Percentiles rank a stretch among this genome's conserved stretches.
phyloP scores from a whole-genome alignment of 2,888 invertebrate species.

The Lacanobia wlatinum region DNA sequence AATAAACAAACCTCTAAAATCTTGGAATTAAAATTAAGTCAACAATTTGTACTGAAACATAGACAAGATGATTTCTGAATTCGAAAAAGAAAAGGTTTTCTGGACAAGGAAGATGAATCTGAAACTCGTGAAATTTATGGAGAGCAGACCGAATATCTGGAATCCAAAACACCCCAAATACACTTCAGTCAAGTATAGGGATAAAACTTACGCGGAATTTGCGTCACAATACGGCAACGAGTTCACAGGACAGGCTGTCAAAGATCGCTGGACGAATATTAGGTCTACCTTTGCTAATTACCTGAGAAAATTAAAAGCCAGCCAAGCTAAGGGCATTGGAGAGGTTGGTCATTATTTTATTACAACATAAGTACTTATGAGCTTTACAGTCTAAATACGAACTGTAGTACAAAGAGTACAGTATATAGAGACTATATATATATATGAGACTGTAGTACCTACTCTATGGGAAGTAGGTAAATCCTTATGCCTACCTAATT shows the following conservation, averaged over 20 bases:
- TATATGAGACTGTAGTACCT: background rate
- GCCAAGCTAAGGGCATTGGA: slow-evolving; percentile 72
- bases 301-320: slow-evolving; percentile 82
- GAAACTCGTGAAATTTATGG: slow-evolving; percentile 84
- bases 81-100: slow-evolving; percentile 86
- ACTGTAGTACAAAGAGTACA: background rate
- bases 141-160: slow-evolving; percentile 84
- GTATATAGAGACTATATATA: no score
- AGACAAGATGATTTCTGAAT: slow-evolving; percentile 81
- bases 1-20: background rate
- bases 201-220: slow-evolving; percentile 84
- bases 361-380: no score
- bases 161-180: slow-evolving; percentile 86
- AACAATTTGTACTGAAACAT: background rate
- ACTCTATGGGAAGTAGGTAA: background rate
- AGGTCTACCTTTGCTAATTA: slow-evolving; percentile 86
- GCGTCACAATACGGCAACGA: slow-evolving; percentile 83
- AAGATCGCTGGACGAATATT: slow-evolving; percentile 88
- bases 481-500: background rate
- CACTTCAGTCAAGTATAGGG: slow-evolving; percentile 79
- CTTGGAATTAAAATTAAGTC: no score
- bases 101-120: slow-evolving; percentile 88
- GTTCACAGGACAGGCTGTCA: slow-evolving; percentile 86
- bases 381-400: background rate
- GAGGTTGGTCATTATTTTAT: slow-evolving; percentile 71